These are phyloP conservation scores for Priocnemis perturbator DNA, from an alignment of 2,888 invertebrate species.

Conservation along the genomic window DNA sequence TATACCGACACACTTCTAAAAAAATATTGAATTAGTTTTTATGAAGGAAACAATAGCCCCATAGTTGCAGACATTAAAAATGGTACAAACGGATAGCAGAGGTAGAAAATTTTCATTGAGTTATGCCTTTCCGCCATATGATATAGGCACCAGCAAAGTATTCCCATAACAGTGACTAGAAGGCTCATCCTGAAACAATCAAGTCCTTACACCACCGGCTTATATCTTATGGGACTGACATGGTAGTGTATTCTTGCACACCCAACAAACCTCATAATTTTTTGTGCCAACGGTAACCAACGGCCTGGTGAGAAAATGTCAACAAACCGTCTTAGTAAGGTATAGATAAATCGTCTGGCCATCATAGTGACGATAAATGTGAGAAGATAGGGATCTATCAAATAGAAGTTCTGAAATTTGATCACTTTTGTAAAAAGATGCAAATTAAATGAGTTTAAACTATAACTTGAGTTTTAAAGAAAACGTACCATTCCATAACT, in stretches of 20 bases:
- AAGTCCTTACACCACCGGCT: slow-evolving; percentile 17
- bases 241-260: slow-evolving; percentile 2
- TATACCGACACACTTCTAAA: slow-evolving; percentile 83
- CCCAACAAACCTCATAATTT: slow-evolving; percentile 70
- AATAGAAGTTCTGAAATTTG: slow-evolving; percentile 90
- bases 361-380: slow-evolving; percentile 89
- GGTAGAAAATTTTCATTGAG: slow-evolving; percentile 86
- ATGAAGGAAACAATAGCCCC: slow-evolving; percentile 11
- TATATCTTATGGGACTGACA: slow-evolving; percentile 70
- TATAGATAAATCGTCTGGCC: slow-evolving; percentile 86
- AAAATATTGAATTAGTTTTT: slow-evolving; percentile 16
- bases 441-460: no score
- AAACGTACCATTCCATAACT: slow-evolving; percentile 88
- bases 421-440: no score
- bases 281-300: slow-evolving; percentile 68
- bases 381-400: slow-evolving; percentile 93
- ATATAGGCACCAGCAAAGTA: slow-evolving; percentile 83
- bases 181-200: slow-evolving; percentile 79
- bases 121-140: slow-evolving; percentile 86
- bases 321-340: slow-evolving; percentile 77
- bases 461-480: no score
- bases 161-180: slow-evolving; percentile 79
- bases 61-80: slow-evolving; percentile 14
- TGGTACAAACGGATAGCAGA: slow-evolving; percentile 93
- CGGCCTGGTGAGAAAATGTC: slow-evolving; percentile 76